Evolutionary conservation across 2,797 vertebrate genomes (phyloP).

Genomic region (Enteromius afrohamiltoni): DNA sequence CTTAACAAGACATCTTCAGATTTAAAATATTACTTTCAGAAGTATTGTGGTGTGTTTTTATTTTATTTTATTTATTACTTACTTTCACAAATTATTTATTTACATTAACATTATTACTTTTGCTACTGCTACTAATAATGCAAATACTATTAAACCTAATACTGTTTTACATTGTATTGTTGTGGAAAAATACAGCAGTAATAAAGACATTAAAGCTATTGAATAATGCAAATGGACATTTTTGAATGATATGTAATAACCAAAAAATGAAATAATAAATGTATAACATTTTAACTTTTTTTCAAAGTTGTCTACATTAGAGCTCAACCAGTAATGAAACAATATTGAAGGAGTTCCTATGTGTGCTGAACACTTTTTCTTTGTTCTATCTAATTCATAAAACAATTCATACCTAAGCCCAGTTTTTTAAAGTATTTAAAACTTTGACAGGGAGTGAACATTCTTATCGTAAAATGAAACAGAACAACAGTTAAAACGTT

Average conservation of each 20-base stretch:
- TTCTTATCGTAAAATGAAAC: constrained; percentile 9
- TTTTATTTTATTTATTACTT: constrained; percentile 13
- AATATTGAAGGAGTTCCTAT: neutral
- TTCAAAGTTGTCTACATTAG: neutral
- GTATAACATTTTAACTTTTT: neutral
- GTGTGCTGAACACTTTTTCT: neutral
- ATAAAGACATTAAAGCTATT: neutral
- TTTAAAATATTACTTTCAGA: constrained; percentile 44
- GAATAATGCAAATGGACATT: neutral
- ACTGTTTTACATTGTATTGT: neutral
- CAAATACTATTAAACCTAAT: neutral
- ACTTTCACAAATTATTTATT: neutral
- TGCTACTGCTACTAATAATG: neutral
- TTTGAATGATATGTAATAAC: neutral
- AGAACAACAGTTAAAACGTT: constrained; percentile 61
- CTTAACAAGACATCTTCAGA: constrained; percentile 60
- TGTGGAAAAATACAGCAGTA: neutral
- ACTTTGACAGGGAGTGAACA: neutral
- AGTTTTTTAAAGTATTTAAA: neutral
- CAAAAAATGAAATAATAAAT: neutral
- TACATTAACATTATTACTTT: neutral
- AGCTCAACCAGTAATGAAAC: neutral
- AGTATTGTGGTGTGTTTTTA: neutral
- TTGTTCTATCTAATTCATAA: neutral
- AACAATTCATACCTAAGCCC: neutral